Conservation (phyloP, 2,113 vertebrate genomes). For the Ranitomeya imitator region DNA sequence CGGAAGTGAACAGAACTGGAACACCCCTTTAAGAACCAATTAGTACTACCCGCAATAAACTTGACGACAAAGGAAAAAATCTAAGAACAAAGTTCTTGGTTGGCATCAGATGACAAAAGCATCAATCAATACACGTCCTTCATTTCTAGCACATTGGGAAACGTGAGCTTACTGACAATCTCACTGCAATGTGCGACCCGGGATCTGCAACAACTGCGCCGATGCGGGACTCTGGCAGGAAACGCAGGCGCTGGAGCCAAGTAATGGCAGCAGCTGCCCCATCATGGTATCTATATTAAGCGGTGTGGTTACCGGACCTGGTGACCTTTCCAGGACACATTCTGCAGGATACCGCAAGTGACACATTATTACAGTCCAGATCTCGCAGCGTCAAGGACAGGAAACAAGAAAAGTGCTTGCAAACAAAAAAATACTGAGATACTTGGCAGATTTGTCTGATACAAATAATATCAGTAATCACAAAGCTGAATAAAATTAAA, state of each 20-base stretch:
- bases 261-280: conserved; percentile 21
- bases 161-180: background rate
- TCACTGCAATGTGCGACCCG: background rate
- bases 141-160: no score
- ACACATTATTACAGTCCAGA: background rate
- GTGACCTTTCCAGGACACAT: conserved; percentile 21
- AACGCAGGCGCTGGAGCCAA: background rate
- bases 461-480: no score
- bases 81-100: no score
- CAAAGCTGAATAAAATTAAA: no score
- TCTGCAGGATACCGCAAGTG: background rate
- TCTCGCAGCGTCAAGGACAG: background rate
- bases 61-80: no score
- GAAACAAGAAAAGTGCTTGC: background rate
- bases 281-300: conserved; percentile 25
- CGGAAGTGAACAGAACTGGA: no score
- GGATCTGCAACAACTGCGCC: background rate
- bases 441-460: no score
- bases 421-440: no score
- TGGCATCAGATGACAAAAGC: no score
- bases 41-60: no score
- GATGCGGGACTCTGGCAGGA: background rate
- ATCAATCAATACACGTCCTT: no score
- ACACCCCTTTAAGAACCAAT: no score
- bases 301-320: background rate